Base-by-base conservation (phyloP, 2,888 invertebrate genomes). In the Acronicta leporina region DNA sequence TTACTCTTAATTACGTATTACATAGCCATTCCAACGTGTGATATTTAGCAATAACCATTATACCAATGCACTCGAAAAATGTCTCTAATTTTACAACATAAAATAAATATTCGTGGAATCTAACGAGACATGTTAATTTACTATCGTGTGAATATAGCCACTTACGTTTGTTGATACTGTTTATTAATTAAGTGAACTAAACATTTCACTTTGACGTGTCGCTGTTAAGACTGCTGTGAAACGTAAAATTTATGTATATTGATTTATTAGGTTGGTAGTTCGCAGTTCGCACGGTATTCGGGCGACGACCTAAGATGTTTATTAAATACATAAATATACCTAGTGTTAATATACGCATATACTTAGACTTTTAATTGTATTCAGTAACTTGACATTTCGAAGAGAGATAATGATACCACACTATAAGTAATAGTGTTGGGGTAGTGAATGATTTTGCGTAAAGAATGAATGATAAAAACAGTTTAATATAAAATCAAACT, bases 141-240 rank as follows among this genome's bases (percentile, higher is more conserved):
- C 57, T 65, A 57, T 66, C 80, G 78, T 80, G 81, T 78, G 80
- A 81, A 80, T 62, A 66, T 51, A 57, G 51, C 78, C 81, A 81
- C 73, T 81, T 80, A 81, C 44, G 11, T 47, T 13, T 50, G 30
- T 55, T 66, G 68, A 65, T 78, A 75, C 58, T 68, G 40, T 58
- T 63, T 73, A 65, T 62, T 74, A 76, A 79, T 74, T 79, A 74
- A 75, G 46, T 73, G 20, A 73, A 64, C 70, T 78, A 10, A 68
- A 38, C 57, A 68, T 74, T 79, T 80, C 68, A 69, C 58, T 72
- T 65, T 59, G 54, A 61, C 67, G 69, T 63, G 30, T 63, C 52
- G 30, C 55, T 73, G 66, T 79, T 64, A 72, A 77, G 53, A 57
- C 54, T 60, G 41, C 52, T 56, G 43, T 56, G 50, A 53, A 16